Percentiles rank a stretch among this genome's conserved stretches.
phyloP scores from a whole-genome alignment of 2,113 vertebrate genomes.

The Cyanoramphus novaezelandiae region DNA sequence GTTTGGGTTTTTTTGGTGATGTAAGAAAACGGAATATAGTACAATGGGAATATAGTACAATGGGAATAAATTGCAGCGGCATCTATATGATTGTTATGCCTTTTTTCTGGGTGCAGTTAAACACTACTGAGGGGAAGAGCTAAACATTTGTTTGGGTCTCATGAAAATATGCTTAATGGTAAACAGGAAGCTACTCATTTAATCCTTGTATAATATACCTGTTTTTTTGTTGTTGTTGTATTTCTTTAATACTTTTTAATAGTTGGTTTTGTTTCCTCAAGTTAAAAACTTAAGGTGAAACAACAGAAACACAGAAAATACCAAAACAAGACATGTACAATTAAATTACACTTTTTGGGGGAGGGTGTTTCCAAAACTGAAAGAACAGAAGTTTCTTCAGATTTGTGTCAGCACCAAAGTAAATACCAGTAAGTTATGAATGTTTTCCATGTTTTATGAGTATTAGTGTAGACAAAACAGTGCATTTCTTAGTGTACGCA shows the following conservation, averaged over 20 bases:
- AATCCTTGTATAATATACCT: not conserved
- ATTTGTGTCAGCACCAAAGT: conserved; percentile 18
- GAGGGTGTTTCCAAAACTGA: not conserved
- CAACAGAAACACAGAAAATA: not conserved
- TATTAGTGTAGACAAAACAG: conserved; percentile 4
- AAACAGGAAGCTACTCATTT: not conserved
- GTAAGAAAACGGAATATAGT: not conserved
- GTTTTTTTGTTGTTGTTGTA: not conserved
- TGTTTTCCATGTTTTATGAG: not conserved
- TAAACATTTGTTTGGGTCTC: not conserved
- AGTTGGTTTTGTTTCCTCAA: not conserved
- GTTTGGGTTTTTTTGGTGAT: not conserved
- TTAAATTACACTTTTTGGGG: not conserved
- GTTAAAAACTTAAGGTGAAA: not conserved
- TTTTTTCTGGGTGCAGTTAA: not conserved
- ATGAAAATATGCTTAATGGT: not conserved
- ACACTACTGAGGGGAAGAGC: not conserved
- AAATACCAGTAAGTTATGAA: not conserved
- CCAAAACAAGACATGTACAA: not conserved
- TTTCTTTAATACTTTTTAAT: not conserved
- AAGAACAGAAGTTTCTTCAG: not conserved
- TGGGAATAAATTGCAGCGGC: not conserved
- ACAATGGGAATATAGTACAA: not conserved
- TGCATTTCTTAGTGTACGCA: not conserved
- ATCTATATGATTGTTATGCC: accelerated